Evolutionary conservation across 2,888 invertebrate species (phyloP), one percentile per base, ranked within the genome.

Genomic region (Idaea biselata): DNA sequence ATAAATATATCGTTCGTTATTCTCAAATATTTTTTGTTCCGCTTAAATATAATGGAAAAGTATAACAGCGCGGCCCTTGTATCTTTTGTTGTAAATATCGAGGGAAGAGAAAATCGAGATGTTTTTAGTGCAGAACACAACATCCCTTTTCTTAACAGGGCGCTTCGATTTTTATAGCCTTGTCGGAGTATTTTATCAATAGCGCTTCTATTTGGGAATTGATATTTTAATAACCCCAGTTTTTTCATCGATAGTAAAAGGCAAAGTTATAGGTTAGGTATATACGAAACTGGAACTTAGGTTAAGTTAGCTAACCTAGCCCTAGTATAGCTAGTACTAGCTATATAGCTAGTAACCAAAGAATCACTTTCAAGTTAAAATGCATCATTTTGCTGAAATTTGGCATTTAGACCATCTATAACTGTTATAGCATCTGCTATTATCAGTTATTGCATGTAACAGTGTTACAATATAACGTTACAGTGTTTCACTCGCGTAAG

Each of bases 1-100:
- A 33, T 56, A 64, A 63, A 64, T 64, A 56, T 60, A 61, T 64
- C 31, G 55, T 54, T 58, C 53, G 56, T 58, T 67, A 67, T 67
- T 65, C 55, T 18, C 58, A 60, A 59, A 62, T 60, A 64, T 62
- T 66, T 59, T 56, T 61, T n/a, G 59, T 59, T 33, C 33, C 18
- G 16, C 32, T 17, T 57, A 60, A 61, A 62, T 60, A 44, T 44
- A 44, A 14, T 14, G 44, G 33, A 33, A 7, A 11, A 11, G 8
- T 44, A 14, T 44, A 32, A 1, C 44, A 11, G 3, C 44, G 44
- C 44, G 44, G 44, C 8, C 44, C 44, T 25, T 25, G 25, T 25
- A 25, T 25, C 25, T 25, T 3, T 25, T 44, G 44, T 44, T 44
- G 44, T 44, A 44, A 44, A 44, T 44, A 44, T 44, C 8, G 11